Base-by-base conservation (phyloP, 1,140 invertebrate genomes). In the Philaenus spumarius region DNA sequence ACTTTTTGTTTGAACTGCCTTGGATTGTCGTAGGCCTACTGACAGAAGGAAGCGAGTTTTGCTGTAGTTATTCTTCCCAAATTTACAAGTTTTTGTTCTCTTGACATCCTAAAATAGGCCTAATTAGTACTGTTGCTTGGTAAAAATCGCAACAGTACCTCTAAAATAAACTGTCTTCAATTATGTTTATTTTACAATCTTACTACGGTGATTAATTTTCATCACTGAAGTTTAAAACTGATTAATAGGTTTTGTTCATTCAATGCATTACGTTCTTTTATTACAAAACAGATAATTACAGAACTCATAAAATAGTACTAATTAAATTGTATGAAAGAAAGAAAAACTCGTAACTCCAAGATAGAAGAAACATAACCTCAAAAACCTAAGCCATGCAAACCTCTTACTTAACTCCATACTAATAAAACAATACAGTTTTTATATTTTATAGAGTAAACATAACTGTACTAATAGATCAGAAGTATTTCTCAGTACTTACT, bases 261-360 rank as follows among this genome's bases (percentile, higher is more conserved):
- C 9, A 19, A 19, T 45, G 7, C 12, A 7, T 6, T 45, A 12
- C 9, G 12, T 17, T 9, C 12, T 45, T 9, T 7, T 6, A 7
- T 6, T 7, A 19, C 12, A 45, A 45, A 7, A 9, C 6, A n/a
- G 7, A n/a, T 7, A 19, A 12, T 6, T 9, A n/a, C 17, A 48
- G 37, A 34, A 34, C 48, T 34, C 48, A 35, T 26, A 51, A 51
- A 24, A 35, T 34, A 24, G 37, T 12, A 9, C 14, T 51, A 15
- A n/a, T 35, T 34, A 5, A 34, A 26, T 35, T 34, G 37, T 51
- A 51, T 51, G 23, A 34, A 34, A 51, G 19, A 12, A 51, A 12
- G 48, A 24, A 51, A 35, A 51, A n/a, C 48, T n/a, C 26, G 3
- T 51, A 51, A 51, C 48, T 51, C 48, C 48, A 30, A 7, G 37